Conservation (phyloP, 1,140 invertebrate genomes). For the Drosophila arizonae region DNA sequence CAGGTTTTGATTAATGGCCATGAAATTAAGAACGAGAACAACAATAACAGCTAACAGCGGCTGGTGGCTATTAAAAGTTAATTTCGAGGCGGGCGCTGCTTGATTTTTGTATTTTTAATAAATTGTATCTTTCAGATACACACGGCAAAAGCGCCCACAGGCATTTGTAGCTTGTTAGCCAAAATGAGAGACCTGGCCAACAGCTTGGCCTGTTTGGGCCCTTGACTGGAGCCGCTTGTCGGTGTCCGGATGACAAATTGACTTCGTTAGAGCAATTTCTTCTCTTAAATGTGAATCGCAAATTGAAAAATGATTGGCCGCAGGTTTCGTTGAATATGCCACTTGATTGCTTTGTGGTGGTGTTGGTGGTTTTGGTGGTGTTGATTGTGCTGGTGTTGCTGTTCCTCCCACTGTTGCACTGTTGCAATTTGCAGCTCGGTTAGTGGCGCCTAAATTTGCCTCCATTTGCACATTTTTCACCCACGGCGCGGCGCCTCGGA, state of each 20-base stretch:
- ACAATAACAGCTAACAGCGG: constrained; percentile 41
- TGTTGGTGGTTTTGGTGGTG: constrained; percentile 7
- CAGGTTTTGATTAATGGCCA: constrained; percentile 56
- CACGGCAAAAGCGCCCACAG: constrained; percentile 13
- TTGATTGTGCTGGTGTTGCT: neutral
- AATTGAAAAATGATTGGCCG: constrained; percentile 69
- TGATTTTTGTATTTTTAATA: constrained; percentile 23
- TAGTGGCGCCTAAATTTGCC: constrained; percentile 30
- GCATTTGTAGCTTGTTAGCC: constrained; percentile 27
- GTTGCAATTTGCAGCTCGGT: constrained; percentile 3
- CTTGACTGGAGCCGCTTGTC: constrained; percentile 10
- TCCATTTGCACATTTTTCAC: constrained; percentile 18
- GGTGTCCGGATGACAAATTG: constrained; percentile 71
- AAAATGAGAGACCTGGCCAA: neutral
- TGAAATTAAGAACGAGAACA: constrained; percentile 65
- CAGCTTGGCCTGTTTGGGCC: constrained; percentile 1
- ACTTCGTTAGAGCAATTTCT: constrained; percentile 60
- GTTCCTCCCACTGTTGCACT: constrained; percentile 1
- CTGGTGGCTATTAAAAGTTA: constrained; percentile 57
- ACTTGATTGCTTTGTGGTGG: constrained; percentile 51
- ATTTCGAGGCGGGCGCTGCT: constrained; percentile 52
- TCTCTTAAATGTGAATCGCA: constrained; percentile 57
- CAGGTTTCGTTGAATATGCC: constrained; percentile 50
- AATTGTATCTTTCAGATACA: constrained; percentile 47
- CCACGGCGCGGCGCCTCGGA: constrained; percentile 5